Evolutionary conservation across 2,797 vertebrate species (phyloP).

Genomic region (Danionella dracula): DNA sequence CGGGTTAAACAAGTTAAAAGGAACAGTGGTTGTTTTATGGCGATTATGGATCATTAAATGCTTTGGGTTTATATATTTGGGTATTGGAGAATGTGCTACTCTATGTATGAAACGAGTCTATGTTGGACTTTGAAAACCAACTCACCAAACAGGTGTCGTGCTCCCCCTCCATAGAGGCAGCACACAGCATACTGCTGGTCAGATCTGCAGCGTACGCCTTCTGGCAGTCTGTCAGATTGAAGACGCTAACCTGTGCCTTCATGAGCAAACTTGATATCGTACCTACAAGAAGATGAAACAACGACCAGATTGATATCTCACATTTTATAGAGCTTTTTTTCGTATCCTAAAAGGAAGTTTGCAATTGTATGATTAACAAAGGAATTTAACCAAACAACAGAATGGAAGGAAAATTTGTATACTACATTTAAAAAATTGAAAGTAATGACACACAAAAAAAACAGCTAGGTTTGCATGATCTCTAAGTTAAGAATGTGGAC

Average conservation of each 20-base stretch:
- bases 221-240: constrained; percentile 79
- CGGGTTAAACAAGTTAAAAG: constrained; percentile 60
- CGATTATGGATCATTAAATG: constrained; percentile 51
- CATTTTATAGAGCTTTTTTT: no score
- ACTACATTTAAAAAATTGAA: no score
- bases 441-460: no score
- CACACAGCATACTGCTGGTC: constrained; percentile 85
- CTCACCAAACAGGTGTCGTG: constrained; percentile 91
- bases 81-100: no score
- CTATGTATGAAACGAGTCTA: no score
- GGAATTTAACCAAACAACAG: no score
- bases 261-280: constrained; percentile 76
- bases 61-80: constrained; percentile 26
- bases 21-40: constrained; percentile 44
- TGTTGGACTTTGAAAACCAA: not conserved
- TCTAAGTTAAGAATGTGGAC: no score
- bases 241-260: constrained; percentile 81
- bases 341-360: no score
- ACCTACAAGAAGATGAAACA: constrained; percentile 55
- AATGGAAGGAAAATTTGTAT: no score
- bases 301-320: no score
- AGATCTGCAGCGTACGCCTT: constrained; percentile 80
- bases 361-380: no score
- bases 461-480: no score
- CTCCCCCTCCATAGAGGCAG: constrained; percentile 79